A percentile compares a stretch with the other conserved stretches of the same genome.
Conservation (phyloP, 2,888 invertebrate genomes). For the Drosophila putrida region DNA sequence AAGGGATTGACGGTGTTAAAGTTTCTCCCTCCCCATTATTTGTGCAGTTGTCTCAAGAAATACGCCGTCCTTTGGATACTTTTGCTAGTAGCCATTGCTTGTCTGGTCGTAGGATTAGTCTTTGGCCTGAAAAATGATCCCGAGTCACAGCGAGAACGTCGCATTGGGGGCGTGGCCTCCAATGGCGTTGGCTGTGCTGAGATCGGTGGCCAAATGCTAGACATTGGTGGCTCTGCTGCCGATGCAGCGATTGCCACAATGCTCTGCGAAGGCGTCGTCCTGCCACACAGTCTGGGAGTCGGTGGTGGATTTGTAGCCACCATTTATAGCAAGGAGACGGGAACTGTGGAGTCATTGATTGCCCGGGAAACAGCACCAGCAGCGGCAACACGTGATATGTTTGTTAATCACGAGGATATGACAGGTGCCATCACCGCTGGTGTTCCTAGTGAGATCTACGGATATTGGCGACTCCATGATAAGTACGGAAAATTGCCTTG, state of each 20-base stretch:
- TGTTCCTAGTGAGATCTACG: constrained; percentile 94
- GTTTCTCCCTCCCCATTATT: too few species aligned
- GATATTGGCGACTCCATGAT: constrained; percentile 91
- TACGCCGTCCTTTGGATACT: constrained; percentile 71
- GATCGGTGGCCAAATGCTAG: constrained; percentile 90
- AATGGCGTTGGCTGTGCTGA: constrained; percentile 91
- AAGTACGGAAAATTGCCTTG: constrained; percentile 92
- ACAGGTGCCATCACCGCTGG: constrained; percentile 88
- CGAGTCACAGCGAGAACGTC: constrained; percentile 15
- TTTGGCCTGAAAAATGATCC: constrained; percentile 76
- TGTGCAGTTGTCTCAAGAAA: constrained; percentile 44
- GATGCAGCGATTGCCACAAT: constrained; percentile 95
- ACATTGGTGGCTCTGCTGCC: constrained; percentile 91
- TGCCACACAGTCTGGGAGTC: constrained; percentile 94
- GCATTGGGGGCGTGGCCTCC: constrained; percentile 88
- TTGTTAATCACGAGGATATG: constrained; percentile 83
- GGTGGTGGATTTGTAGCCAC: constrained; percentile 96
- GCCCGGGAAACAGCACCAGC: constrained; percentile 92
- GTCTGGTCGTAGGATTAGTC: constrained; percentile 55
- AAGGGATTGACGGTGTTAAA: too few species aligned
- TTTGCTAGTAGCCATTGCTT: constrained; percentile 57
- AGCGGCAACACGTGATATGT: constrained; percentile 90
- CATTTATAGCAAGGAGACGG: constrained; percentile 89
- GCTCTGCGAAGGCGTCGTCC: constrained; percentile 93
- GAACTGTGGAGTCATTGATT: constrained; percentile 88